Percentiles rank a stretch among this genome's conserved stretches.
phyloP scores from a whole-genome alignment of 2,797 vertebrate species.

The Tarsius wallacei region DNA sequence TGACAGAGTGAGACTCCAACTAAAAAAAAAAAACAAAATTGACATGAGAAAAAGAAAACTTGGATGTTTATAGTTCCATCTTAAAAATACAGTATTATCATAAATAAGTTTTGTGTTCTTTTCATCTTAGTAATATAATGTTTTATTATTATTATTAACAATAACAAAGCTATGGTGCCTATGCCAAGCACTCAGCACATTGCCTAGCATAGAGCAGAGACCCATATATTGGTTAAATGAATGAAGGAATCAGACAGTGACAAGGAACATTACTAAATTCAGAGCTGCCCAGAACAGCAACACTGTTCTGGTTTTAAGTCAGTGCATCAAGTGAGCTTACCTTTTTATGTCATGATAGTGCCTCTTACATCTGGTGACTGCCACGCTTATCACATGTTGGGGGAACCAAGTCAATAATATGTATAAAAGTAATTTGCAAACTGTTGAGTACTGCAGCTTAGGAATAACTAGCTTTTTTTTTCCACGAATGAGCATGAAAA shows the following conservation, averaged over 20 bases:
- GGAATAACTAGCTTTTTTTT: neutral
- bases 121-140: neutral
- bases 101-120: neutral
- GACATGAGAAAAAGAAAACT: neutral
- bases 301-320: neutral
- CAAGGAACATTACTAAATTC: neutral
- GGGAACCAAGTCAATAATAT: neutral
- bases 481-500: neutral
- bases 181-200: neutral
- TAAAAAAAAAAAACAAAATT: neutral
- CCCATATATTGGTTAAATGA: neutral
- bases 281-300: neutral
- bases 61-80: neutral
- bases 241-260: neutral
- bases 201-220: neutral
- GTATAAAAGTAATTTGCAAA: neutral
- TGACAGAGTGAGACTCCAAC: too few species aligned
- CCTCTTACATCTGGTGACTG: neutral
- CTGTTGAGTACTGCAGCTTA: neutral
- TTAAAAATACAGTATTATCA: neutral
- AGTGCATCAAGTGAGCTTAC: neutral
- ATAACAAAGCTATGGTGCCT: neutral
- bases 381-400: neutral
- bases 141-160: constrained; percentile 22
- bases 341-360: neutral